Conservation (phyloP, 1,140 invertebrate genomes). For the Drosophila miranda region DNA sequence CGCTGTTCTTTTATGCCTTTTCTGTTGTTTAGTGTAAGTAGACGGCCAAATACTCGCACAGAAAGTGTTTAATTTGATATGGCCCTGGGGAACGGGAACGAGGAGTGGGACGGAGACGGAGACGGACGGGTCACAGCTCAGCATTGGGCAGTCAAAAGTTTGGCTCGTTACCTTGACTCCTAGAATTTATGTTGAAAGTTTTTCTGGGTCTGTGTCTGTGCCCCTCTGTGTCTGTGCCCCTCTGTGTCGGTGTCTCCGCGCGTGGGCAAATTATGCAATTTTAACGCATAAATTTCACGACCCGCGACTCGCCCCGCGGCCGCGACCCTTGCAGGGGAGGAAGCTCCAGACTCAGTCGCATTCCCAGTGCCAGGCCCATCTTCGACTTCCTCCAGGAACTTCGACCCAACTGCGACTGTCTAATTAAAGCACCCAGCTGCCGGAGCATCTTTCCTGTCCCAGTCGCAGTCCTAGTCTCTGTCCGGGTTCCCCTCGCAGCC, state of each 20-base stretch:
- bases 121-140: background rate
- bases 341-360: conserved; percentile 27
- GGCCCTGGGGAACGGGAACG: conserved; percentile 39
- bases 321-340: conserved; percentile 39
- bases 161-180: conserved; percentile 73
- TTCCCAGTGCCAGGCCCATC: conserved; percentile 13
- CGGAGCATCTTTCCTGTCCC: conserved; percentile 51
- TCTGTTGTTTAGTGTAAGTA: conserved; percentile 25
- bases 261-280: conserved; percentile 72
- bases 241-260: conserved; percentile 23
- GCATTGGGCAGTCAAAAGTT: conserved; percentile 55
- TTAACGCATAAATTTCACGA: conserved; percentile 77
- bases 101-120: background rate
- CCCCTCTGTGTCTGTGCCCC: background rate
- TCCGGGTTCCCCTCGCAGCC: background rate
- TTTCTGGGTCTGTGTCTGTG: conserved; percentile 31
- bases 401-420: conserved; percentile 54
- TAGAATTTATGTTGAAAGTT: conserved; percentile 75
- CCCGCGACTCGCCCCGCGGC: conserved; percentile 44
- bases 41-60: conserved; percentile 13
- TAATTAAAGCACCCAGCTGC: conserved; percentile 74
- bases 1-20: too few relatives aligned
- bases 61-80: conserved; percentile 74
- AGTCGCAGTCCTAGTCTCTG: background rate
- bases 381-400: conserved; percentile 39